Base-by-base conservation (phyloP, 2,113 vertebrate species). In the Colius striatus region DNA sequence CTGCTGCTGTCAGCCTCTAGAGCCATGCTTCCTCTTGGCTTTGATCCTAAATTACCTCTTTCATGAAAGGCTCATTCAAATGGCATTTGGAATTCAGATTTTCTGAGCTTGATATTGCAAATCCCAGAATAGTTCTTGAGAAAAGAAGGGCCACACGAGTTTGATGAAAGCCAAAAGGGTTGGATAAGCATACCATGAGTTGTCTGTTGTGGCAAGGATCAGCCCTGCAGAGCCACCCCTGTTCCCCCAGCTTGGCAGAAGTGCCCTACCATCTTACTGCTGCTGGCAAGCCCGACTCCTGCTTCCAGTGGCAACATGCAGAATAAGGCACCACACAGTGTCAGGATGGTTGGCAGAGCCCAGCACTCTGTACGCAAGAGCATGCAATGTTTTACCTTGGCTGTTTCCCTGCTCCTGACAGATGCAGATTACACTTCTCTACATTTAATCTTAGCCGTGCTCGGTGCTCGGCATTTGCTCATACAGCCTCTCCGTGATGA, bases 41-140 rank as follows among this genome's bases (percentile, higher is more conserved):
- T 95, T 95, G 61, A 92, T 90, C 36, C 53, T 82, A 78, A 89
- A 92, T 90, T 93, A 78, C 22, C 30, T 84, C 34, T 84, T 95
- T 93, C 85, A 93, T 36, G 53, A 58, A 23, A 88, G 41, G 34
- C 21, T 88, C 61, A 32, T 71, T 74, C 67, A 85, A 83, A 79
- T 6, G 38, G 6, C 16, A 45, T 80, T 93, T 77, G 51, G 71
- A 91, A 91, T 87, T 83, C 68, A 83, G 38, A 67, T 71, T 66
- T 84, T 60, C 73, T 76, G n/a, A 72, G 43, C 38, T 41, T 53
- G 53, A 50, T 78, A 38, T 16, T 60, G 50, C 68, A 87, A 85
- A 30, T 18, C 22, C 15, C 36, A 54, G 63, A 70, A 53, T 22
- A 75, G 29, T 47, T 89, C 53, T 84, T 47, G 34, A 81, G 53